Conservation (phyloP, 2,797 vertebrate genomes). For the Arrhamphus sclerolepis region DNA sequence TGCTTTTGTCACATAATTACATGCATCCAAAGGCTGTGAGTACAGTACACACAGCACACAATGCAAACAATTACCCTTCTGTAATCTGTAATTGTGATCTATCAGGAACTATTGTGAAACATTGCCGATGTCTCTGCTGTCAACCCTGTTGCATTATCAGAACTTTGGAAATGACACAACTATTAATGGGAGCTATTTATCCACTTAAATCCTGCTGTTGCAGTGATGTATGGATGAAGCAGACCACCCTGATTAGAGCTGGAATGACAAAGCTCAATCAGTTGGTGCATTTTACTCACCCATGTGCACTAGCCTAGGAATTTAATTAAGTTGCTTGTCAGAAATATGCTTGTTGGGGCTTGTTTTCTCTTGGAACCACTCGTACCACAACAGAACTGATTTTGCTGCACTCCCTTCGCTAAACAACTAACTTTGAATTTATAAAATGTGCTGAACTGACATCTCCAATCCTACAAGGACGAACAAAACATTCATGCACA, state of each 20-base stretch:
- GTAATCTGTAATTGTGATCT: slow-evolving; percentile 74
- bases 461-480: too few species aligned
- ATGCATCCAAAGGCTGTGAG: slow-evolving; percentile 24
- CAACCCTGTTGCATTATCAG: slow-evolving; percentile 55
- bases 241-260: neutral
- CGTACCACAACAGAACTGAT: neutral
- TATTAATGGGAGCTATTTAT: slow-evolving; percentile 73
- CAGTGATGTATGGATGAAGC: slow-evolving; percentile 34
- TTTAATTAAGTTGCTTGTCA: neutral
- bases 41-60: slow-evolving; percentile 38
- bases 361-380: neutral
- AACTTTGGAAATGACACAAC: slow-evolving; percentile 70
- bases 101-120: slow-evolving; percentile 61
- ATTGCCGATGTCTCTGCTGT: slow-evolving; percentile 40
- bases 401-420: neutral
- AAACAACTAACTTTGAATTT: neutral
- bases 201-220: slow-evolving; percentile 59
- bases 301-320: neutral
- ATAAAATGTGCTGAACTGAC: neutral
- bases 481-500: too few species aligned
- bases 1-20: slow-evolving; percentile 60
- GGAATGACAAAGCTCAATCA: slow-evolving; percentile 17
- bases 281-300: neutral
- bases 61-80: slow-evolving; percentile 64
- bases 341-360: neutral